These are phyloP conservation scores for Pollenia labialis DNA, from an alignment of 2,888 invertebrate species.

Conservation along the genomic window DNA sequence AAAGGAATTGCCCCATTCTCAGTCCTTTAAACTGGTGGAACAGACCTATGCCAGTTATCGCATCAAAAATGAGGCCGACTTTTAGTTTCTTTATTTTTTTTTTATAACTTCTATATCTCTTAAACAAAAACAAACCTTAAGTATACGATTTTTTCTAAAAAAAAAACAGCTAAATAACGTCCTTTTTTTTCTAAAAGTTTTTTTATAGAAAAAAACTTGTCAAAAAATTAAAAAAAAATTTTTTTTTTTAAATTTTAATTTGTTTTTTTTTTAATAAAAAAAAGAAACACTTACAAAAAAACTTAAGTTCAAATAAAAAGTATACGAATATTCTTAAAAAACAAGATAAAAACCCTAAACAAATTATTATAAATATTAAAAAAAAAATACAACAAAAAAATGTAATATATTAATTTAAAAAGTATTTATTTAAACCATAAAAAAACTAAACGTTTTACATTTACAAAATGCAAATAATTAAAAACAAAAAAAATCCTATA, in stretches of 20 bases:
- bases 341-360: slow-evolving; percentile 64
- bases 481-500: slow-evolving; percentile 38
- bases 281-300: slow-evolving; percentile 74
- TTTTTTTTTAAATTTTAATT: slow-evolving; percentile 54
- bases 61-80: slow-evolving; percentile 82
- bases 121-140: slow-evolving; percentile 65
- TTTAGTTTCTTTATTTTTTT: slow-evolving; percentile 74
- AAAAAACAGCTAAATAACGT: slow-evolving; percentile 69
- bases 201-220: slow-evolving; percentile 70
- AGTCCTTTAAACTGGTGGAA: slow-evolving; percentile 81
- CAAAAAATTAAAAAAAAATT: slow-evolving; percentile 52
- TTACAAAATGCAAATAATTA: slow-evolving; percentile 62
- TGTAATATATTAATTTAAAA: slow-evolving; percentile 70
- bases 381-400: slow-evolving; percentile 61
- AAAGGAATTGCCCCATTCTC: slow-evolving; percentile 74
- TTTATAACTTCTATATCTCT: neutral
- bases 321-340: slow-evolving; percentile 83
- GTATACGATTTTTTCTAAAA: slow-evolving; percentile 75
- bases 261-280: slow-evolving; percentile 68
- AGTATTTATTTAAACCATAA: slow-evolving; percentile 66
- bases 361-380: slow-evolving; percentile 75
- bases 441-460: slow-evolving; percentile 69
- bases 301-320: slow-evolving; percentile 85
- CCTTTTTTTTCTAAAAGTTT: slow-evolving; percentile 62
- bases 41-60: slow-evolving; percentile 82